phyloP scores from a whole-genome alignment of 2,113 vertebrate species.

The Urocynchramus pylzowi region DNA sequence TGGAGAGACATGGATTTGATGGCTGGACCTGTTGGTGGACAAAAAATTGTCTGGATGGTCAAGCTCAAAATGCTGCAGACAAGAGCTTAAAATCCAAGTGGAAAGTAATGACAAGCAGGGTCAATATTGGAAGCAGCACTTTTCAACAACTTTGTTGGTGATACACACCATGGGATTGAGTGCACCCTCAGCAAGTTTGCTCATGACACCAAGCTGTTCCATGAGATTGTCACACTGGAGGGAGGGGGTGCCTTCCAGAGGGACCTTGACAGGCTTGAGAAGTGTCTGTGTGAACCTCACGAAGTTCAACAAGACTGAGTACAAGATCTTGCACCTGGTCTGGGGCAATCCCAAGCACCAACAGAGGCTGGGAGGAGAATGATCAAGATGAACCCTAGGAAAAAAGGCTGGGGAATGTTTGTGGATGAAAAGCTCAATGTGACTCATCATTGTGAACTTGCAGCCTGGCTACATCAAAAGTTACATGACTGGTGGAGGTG shows the following conservation, averaged over 20 bases:
- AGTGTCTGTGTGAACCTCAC: neutral
- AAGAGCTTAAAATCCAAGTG: neutral
- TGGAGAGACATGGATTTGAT: neutral
- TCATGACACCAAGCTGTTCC: neutral
- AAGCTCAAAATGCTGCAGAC: neutral
- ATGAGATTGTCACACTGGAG: neutral
- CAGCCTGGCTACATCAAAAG: neutral
- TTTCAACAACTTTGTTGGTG: neutral
- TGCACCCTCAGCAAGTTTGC: neutral
- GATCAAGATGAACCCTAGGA: too few species aligned
- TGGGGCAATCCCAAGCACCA: neutral
- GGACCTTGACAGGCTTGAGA: neutral
- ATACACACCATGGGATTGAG: too few species aligned
- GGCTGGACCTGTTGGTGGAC: neutral
- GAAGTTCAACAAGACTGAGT: neutral
- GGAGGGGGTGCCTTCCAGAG: neutral
- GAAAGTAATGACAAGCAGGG: neutral
- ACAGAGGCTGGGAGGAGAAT: neutral
- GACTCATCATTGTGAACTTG: neutral
- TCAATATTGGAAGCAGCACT: neutral
- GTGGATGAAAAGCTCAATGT: neutral
- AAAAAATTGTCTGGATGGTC: neutral
- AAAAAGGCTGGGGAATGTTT: neutral
- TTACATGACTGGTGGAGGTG: rapidly evolving
- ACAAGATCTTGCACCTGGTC: neutral